Conservation (phyloP, 1,140 invertebrate species). For the Brachionus sp. region DNA sequence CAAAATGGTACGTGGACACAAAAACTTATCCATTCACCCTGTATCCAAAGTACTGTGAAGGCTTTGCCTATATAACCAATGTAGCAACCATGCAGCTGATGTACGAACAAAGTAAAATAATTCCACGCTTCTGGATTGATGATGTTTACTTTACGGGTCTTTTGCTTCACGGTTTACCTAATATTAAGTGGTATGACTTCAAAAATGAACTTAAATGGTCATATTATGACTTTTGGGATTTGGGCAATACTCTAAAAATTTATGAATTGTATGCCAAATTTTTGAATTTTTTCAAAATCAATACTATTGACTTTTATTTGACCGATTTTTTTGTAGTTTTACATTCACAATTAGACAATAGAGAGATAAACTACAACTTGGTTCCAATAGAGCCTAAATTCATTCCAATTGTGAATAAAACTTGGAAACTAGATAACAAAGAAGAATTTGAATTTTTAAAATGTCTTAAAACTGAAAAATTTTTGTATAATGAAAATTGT, state of each 20-base stretch:
- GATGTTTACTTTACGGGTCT: conserved; percentile 59
- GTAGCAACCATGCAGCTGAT: conserved; percentile 54
- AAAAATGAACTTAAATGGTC: conserved; percentile 37
- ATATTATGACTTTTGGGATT: conserved; percentile 41
- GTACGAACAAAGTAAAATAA: conserved; percentile 51
- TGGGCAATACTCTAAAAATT: conserved; percentile 29
- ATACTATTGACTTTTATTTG: conserved; percentile 15
- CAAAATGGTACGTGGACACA: conserved; percentile 60
- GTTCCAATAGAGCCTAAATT: background rate
- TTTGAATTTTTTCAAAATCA: conserved; percentile 23
- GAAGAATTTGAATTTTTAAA: background rate
- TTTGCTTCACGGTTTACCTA: conserved; percentile 46
- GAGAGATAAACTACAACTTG: conserved; percentile 26
- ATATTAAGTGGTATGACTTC: conserved; percentile 7
- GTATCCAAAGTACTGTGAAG: conserved; percentile 60
- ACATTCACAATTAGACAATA: conserved; percentile 34
- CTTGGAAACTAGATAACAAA: background rate
- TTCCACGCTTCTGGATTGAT: conserved; percentile 59
- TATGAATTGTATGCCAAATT: conserved; percentile 31
- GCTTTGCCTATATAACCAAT: conserved; percentile 58
- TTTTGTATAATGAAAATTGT: background rate
- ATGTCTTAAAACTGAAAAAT: background rate
- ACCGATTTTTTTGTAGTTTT: conserved; percentile 24
- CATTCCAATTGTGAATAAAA: background rate
- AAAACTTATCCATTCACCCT: conserved; percentile 55